Evolutionary conservation across 2,888 invertebrate species (phyloP), one percentile per base, ranked within the genome.

Genomic region (Polydrusus cervinus): DNA sequence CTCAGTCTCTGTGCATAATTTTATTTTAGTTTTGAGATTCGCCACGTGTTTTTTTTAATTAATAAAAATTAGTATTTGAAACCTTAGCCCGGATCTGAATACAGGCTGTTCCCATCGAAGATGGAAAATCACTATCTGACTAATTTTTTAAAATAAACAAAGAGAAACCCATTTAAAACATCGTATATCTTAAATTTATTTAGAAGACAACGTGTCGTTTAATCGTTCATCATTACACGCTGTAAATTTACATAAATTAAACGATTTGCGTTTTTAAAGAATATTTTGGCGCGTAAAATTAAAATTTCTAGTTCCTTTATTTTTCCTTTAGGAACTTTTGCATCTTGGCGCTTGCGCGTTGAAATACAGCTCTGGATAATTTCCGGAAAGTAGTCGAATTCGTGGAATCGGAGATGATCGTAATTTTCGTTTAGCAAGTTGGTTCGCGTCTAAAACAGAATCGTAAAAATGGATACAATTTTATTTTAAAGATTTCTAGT

Each of bases 371-470:
- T 20, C 20, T 13, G 13, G 55, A 76, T 75, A 69, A 79, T 81
- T 80, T 81, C 81, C 81, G 81, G 79, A 77, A 72, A 62, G 76
- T 67, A 67, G 75, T 74, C 72, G 75, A 69, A 25, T 57, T 53
- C 57, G 57, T 57, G 38, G 57, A 57, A 57, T 57, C 38, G 57
- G 57, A 34, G 1, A 30, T 10, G 16, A 2, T 57, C 57, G 57
- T 3, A 57, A 57, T 53, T 38, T 38, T 57, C 57, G 57, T 57
- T 55, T 70, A n/a, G 76, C 83, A 83, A 80, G 83, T 83, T 78
- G 65, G 73, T 80, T 76, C 82, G 80, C 76, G 82, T 57, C 57
- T 11, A 57, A 16, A 57, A 14, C n/a, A 14, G 9, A 13, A 11
- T 55, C 25, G 13, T 38, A n/a, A 57, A 57, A 13, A 57, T 57